Evolutionary conservation across 2,113 vertebrate genomes (phyloP).

Genomic region (Leptobrachium leishanense): DNA sequence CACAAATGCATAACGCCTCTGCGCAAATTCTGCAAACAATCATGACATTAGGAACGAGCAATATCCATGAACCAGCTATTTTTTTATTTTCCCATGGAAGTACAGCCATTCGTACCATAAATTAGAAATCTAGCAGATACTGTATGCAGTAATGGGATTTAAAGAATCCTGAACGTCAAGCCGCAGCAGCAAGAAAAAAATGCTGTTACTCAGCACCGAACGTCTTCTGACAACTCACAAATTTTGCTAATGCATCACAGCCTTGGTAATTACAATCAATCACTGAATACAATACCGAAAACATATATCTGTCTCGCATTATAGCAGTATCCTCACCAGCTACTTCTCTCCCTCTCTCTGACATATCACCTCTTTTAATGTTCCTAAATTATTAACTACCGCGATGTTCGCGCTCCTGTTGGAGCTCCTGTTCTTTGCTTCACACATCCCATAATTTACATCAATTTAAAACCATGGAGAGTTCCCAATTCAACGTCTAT

Average conservation of each 20-base stretch:
- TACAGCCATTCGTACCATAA: neutral
- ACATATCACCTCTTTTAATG: slow-evolving; percentile 33
- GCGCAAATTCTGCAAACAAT: no score
- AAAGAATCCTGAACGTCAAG: neutral
- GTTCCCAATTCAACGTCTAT: slow-evolving; percentile 20
- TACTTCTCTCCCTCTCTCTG: slow-evolving; percentile 19
- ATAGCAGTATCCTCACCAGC: slow-evolving; percentile 21
- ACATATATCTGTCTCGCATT: slow-evolving; percentile 25
- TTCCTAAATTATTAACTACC: slow-evolving; percentile 38
- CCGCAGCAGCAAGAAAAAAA: neutral
- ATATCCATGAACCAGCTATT: neutral
- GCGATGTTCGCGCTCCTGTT: neutral
- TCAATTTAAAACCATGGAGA: slow-evolving; percentile 6
- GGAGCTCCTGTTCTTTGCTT: neutral
- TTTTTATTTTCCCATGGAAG: neutral
- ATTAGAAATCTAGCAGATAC: neutral
- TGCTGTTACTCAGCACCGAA: neutral
- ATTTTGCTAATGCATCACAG: slow-evolving; percentile 10
- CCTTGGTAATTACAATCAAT: slow-evolving; percentile 36
- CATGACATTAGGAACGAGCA: neutral
- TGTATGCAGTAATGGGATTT: neutral
- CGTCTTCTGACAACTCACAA: neutral
- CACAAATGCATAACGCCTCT: no score
- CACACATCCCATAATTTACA: slow-evolving; percentile 5
- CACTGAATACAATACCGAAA: slow-evolving; percentile 9